These are phyloP conservation scores for Periplaneta americana DNA, from an alignment of 1,140 invertebrate genomes.

Conservation along the genomic window DNA sequence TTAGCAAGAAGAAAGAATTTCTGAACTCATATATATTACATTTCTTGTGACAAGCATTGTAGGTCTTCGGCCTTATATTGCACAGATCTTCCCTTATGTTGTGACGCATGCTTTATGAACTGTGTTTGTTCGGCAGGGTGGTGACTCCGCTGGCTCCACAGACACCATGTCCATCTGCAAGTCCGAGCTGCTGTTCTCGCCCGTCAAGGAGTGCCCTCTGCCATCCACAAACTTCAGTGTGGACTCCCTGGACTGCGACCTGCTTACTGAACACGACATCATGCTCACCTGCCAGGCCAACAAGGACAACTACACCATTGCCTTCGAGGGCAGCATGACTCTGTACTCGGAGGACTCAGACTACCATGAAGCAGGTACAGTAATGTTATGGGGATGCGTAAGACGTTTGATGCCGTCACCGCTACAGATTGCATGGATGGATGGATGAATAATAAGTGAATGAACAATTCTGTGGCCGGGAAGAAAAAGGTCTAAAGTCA, in stretches of 20 bases:
- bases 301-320: slow-evolving; percentile 92
- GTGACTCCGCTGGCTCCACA: slow-evolving; percentile 56
- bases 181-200: slow-evolving; percentile 83
- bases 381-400: background rate
- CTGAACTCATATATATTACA: too few relatives aligned
- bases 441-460: too few relatives aligned
- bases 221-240: slow-evolving; percentile 74
- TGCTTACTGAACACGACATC: slow-evolving; percentile 67
- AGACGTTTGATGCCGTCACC: too few relatives aligned
- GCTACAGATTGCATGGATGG: too few relatives aligned
- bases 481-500: too few relatives aligned
- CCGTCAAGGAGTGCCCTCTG: slow-evolving; percentile 73
- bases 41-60: too few relatives aligned
- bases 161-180: slow-evolving; percentile 83
- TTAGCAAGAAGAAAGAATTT: too few relatives aligned
- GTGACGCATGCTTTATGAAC: too few relatives aligned
- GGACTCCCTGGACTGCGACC: slow-evolving; percentile 83
- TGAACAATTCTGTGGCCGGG: too few relatives aligned
- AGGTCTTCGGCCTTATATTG: too few relatives aligned
- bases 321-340: slow-evolving; percentile 71
- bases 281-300: slow-evolving; percentile 80
- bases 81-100: too few relatives aligned
- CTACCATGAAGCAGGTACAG: slow-evolving; percentile 55
- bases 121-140: background rate
- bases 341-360: slow-evolving; percentile 82